These are phyloP conservation scores for Drosophila pruinosa DNA, from an alignment of 1,140 invertebrate genomes.

Conservation along the genomic window DNA sequence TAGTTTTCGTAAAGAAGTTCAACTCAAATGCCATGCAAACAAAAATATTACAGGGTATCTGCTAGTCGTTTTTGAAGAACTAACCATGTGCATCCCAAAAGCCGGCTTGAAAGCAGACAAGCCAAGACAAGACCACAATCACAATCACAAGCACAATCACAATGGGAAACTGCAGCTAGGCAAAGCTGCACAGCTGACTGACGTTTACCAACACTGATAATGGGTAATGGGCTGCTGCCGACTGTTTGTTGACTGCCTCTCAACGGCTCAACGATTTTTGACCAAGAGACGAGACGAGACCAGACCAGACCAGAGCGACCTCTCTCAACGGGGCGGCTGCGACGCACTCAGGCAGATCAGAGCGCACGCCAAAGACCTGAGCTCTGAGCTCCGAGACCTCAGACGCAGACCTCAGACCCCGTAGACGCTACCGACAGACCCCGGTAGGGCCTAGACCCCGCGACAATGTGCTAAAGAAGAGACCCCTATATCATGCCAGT, in stretches of 20 bases:
- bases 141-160: too few species aligned
- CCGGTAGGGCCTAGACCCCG: background rate
- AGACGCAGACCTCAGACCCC: background rate
- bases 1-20: too few species aligned
- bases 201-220: slow-evolving; percentile 48
- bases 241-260: slow-evolving; percentile 1
- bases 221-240: slow-evolving; percentile 9
- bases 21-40: too few species aligned
- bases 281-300: slow-evolving; percentile 24
- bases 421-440: too few species aligned
- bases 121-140: too few species aligned
- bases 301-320: slow-evolving; percentile 13
- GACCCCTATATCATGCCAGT: slow-evolving; percentile 33
- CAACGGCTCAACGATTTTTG: slow-evolving; percentile 58
- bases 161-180: slow-evolving; percentile 37
- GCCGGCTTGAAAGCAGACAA: background rate
- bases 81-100: too few species aligned
- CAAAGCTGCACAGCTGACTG: slow-evolving; percentile 47
- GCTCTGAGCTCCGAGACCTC: background rate
- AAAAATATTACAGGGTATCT: too few species aligned
- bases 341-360: slow-evolving; percentile 76
- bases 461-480: background rate
- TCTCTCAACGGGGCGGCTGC: slow-evolving; percentile 52
- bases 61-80: too few species aligned
- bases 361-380: slow-evolving; percentile 64